These are phyloP conservation scores for Andrena flavipes DNA, from an alignment of 2,888 invertebrate genomes.

Conservation along the genomic window DNA sequence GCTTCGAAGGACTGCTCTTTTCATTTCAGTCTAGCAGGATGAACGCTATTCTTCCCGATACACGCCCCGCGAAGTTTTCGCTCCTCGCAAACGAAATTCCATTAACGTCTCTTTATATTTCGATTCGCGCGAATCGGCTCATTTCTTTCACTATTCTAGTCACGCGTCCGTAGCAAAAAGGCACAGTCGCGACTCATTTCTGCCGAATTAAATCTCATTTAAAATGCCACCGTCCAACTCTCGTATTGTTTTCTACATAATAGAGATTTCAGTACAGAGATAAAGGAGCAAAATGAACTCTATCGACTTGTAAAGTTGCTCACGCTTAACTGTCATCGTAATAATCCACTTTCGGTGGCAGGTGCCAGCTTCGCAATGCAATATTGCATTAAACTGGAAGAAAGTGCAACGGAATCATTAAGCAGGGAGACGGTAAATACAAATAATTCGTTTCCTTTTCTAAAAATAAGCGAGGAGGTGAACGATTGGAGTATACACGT, in stretches of 20 bases:
- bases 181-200: not conserved
- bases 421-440: too few relatives aligned
- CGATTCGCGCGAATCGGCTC: not conserved
- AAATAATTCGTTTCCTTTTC: not conserved
- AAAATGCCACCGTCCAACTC: not conserved
- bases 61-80: not conserved
- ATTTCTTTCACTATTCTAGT: not conserved
- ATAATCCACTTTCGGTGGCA: too few relatives aligned
- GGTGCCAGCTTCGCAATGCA: too few relatives aligned
- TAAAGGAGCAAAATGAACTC: too few relatives aligned
- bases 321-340: too few relatives aligned
- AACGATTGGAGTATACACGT: not conserved
- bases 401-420: too few relatives aligned
- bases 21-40: slow-evolving; percentile 26
- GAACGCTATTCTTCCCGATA: slow-evolving; percentile 25
- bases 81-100: not conserved
- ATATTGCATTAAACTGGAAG: too few relatives aligned
- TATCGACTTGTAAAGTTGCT: too few relatives aligned
- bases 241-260: too few relatives aligned
- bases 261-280: too few relatives aligned
- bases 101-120: not conserved
- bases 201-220: not conserved
- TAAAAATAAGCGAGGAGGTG: not conserved
- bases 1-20: slow-evolving; percentile 38
- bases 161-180: not conserved